Percentiles rank a stretch among this genome's conserved stretches.
Evolutionary conservation across 1,140 invertebrate species (phyloP).

Genomic region (Pemphigus obesinymphae): DNA sequence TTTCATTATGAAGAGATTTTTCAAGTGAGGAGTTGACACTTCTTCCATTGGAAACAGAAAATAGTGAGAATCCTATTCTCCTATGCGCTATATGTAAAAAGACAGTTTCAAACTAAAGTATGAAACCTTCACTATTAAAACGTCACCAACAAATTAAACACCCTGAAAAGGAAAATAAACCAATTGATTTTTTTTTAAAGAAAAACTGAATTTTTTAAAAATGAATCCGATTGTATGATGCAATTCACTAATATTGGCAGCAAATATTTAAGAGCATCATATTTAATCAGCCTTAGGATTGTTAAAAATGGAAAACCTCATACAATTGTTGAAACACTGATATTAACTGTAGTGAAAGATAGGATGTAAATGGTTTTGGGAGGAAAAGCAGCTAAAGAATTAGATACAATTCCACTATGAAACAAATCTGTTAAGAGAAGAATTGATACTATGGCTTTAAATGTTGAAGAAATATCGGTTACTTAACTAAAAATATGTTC

Average conservation of each 20-base stretch:
- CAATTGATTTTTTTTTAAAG: too few relatives aligned
- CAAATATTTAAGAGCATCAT: background rate
- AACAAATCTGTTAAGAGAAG: constrained; percentile 47
- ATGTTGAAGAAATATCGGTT: constrained; percentile 41
- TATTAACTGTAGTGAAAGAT: constrained; percentile 49
- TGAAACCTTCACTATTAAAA: background rate
- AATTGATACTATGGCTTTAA: constrained; percentile 47
- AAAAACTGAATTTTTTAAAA: too few relatives aligned
- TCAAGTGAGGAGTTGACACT: background rate
- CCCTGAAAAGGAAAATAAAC: too few relatives aligned
- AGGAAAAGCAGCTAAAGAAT: constrained; percentile 46
- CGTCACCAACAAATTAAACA: too few relatives aligned
- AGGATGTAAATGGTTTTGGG: constrained; percentile 49
- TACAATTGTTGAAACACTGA: constrained; percentile 50
- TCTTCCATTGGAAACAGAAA: constrained; percentile 2
- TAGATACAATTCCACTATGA: constrained; percentile 47
- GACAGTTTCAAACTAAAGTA: background rate
- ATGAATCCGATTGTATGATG: too few relatives aligned
- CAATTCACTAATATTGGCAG: background rate
- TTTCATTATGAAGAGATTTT: constrained; percentile 2
- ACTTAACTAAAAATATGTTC: background rate
- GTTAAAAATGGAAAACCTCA: constrained; percentile 10
- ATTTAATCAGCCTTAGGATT: background rate
- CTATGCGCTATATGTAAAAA: background rate
- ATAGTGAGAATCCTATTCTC: background rate